Conservation (phyloP, 2,113 vertebrate genomes). For the Oophaga pumilio region DNA sequence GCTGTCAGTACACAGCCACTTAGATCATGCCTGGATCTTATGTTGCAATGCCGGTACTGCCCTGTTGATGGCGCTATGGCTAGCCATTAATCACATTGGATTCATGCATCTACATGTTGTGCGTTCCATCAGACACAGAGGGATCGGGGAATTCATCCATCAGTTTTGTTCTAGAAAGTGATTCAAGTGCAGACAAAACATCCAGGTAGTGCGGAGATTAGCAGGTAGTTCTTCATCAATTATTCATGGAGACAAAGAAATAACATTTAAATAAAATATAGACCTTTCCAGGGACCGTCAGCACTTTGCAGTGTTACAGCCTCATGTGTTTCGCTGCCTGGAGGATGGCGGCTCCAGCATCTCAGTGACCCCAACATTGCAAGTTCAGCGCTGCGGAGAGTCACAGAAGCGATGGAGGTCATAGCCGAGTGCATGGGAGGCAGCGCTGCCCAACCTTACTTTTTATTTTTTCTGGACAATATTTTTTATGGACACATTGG, state of each 20-base stretch:
- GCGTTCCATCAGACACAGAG: neutral
- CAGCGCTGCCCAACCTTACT: no score
- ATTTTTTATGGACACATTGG: no score
- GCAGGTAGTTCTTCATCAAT: conserved; percentile 76
- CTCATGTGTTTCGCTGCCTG: conserved; percentile 20
- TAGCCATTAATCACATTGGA: neutral
- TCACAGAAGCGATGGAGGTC: neutral
- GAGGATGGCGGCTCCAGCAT: neutral
- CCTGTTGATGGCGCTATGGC: neutral
- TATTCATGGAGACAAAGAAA: conserved; percentile 84
- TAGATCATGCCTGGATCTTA: neutral
- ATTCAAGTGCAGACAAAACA: conserved; percentile 79
- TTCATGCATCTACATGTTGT: neutral
- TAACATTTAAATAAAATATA: conserved; percentile 87
- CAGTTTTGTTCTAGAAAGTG: conserved; percentile 86
- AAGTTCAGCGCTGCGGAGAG: neutral
- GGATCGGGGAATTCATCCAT: neutral
- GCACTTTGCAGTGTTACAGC: conserved; percentile 64
- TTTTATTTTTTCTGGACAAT: no score
- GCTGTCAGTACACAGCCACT: neutral
- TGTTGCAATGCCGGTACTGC: neutral
- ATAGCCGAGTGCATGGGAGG: no score
- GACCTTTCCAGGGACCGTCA: conserved; percentile 70
- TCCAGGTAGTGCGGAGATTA: conserved; percentile 77
- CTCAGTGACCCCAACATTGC: conserved; percentile 5